Percentiles rank a stretch among this genome's conserved stretches.
These are phyloP conservation scores for Omphaloscelis lunosa DNA, from an alignment of 2,888 invertebrate species.

Conservation along the genomic window DNA sequence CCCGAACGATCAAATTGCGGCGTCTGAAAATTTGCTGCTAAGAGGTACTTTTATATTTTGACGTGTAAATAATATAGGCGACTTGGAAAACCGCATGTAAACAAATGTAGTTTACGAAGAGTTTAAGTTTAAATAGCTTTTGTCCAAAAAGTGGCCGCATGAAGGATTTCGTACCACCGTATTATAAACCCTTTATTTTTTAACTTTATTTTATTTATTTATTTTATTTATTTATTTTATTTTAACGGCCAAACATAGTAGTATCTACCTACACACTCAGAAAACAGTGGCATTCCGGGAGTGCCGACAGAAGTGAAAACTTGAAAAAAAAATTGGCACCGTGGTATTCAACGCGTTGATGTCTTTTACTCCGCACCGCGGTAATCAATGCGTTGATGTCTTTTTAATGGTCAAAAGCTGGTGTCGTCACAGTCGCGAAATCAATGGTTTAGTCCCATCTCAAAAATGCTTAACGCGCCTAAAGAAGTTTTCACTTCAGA, in stretches of 20 bases:
- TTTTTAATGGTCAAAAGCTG: no score
- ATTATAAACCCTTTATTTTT: not conserved
- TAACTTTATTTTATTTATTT: not conserved
- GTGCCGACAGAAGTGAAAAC: no score
- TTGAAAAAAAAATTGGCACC: no score
- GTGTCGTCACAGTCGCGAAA: no score
- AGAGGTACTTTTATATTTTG: constrained; percentile 39
- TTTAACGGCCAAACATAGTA: not conserved
- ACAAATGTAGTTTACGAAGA: not conserved
- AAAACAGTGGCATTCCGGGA: no score
- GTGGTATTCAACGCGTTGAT: no score
- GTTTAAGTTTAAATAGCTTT: constrained; percentile 12
- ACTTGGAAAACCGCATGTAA: constrained; percentile 21
- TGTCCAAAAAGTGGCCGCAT: not conserved
- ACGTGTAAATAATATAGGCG: constrained; percentile 39
- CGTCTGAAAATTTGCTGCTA: constrained; percentile 38
- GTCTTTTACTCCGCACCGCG: no score
- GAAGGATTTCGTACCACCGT: not conserved
- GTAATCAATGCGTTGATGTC: no score
- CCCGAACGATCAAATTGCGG: constrained; percentile 48
- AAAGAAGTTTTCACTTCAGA: no score
- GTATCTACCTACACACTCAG: not conserved
- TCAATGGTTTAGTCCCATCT: no score
- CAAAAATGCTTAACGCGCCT: no score
- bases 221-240: not conserved